Percentiles rank a stretch among this genome's conserved stretches.
phyloP scores from a whole-genome alignment of 2,888 invertebrate genomes.

The Acanthosoma haemorrhoidale region DNA sequence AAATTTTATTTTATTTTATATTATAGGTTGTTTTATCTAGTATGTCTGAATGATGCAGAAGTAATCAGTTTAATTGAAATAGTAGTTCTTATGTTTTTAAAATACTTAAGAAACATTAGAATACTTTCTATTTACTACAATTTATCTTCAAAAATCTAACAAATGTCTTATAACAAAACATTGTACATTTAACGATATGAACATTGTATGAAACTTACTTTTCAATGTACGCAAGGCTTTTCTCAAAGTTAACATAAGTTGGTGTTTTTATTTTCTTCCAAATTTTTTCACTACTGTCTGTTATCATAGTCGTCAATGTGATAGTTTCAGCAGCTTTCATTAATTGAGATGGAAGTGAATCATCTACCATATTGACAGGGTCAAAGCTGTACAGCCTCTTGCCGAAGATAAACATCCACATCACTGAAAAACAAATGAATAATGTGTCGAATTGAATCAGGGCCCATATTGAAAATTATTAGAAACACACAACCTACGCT shows the following conservation, averaged over 20 bases:
- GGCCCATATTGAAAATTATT: neutral
- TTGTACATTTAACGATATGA: too few relatives aligned
- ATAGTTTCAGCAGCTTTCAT: constrained; percentile 68
- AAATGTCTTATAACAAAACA: too few relatives aligned
- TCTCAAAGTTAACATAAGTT: constrained; percentile 60
- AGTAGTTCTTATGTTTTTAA: constrained; percentile 22
- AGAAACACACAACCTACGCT: constrained; percentile 65
- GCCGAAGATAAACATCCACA: constrained; percentile 66
- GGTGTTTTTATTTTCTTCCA: constrained; percentile 72
- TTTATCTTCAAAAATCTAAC: too few relatives aligned
- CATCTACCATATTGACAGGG: constrained; percentile 51
- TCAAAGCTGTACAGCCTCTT: constrained; percentile 63
- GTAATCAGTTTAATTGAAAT: too few relatives aligned
- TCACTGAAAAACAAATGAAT: constrained; percentile 53
- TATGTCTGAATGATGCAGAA: too few relatives aligned
- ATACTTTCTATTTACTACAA: too few relatives aligned
- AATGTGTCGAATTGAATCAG: neutral
- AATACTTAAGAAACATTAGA: neutral
- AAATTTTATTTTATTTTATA: too few relatives aligned
- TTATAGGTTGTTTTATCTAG: too few relatives aligned
- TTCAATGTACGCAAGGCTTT: constrained; percentile 68
- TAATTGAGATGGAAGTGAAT: constrained; percentile 61
- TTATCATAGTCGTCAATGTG: constrained; percentile 62
- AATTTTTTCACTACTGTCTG: constrained; percentile 63
- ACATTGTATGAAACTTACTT: constrained; percentile 40